Evolutionary conservation across 2,113 vertebrate species (phyloP).

Genomic region (Psettodes erumei): DNA sequence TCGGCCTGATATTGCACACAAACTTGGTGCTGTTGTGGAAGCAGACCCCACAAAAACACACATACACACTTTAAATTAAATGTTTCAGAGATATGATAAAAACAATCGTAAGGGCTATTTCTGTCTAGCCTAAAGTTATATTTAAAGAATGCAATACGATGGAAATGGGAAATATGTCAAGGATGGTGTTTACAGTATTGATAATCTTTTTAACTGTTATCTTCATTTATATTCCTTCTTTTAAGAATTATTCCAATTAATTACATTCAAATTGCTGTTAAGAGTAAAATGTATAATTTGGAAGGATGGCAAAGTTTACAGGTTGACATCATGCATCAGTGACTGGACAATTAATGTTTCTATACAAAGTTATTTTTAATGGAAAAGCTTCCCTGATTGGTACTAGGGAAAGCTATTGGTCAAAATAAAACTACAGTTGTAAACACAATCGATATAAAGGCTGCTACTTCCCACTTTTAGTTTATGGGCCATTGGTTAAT

Average conservation of each 20-base stretch:
- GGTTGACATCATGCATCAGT: neutral
- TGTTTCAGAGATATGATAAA: neutral
- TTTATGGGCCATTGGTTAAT: slow-evolving; percentile 25
- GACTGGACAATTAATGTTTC: neutral
- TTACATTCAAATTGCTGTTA: too few species aligned
- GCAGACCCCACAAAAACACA: neutral
- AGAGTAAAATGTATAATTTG: neutral
- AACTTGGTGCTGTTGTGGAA: slow-evolving; percentile 41
- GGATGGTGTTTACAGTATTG: neutral
- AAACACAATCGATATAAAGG: neutral
- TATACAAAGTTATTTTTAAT: neutral
- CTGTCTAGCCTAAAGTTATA: neutral
- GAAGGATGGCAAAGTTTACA: neutral
- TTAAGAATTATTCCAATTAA: neutral
- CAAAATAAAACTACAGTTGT: neutral
- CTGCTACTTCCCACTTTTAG: neutral
- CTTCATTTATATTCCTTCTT: neutral
- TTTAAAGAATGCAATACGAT: neutral
- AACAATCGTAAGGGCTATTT: neutral
- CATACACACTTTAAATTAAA: neutral
- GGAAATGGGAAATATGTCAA: neutral
- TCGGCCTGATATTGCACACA: neutral
- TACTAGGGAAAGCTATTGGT: neutral
- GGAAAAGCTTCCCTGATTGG: neutral
- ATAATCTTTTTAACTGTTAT: neutral